Conservation (phyloP, 2,797 vertebrate species). For the Heteromormyrus szaboi region DNA sequence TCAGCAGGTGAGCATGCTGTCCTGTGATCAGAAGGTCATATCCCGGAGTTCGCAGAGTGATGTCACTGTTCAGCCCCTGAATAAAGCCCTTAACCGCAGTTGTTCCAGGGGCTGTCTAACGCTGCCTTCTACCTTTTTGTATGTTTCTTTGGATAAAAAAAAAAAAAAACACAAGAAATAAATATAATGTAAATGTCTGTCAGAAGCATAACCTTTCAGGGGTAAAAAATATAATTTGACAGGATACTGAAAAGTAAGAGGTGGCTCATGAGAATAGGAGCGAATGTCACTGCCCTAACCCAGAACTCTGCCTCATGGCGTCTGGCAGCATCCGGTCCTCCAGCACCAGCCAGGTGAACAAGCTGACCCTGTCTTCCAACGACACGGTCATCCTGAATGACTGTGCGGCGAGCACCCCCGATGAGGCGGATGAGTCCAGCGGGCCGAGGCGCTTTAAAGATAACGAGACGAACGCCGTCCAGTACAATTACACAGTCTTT, state of each 20-base stretch:
- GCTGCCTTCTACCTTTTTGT: not conserved
- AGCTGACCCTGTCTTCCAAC: constrained; percentile 76
- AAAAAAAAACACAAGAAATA: not conserved
- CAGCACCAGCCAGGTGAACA: constrained; percentile 86
- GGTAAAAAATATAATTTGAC: not conserved
- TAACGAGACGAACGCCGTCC: constrained; percentile 77
- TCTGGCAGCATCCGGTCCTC: constrained; percentile 78
- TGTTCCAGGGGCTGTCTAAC: not conserved
- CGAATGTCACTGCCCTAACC: not conserved
- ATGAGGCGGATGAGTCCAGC: constrained; percentile 48
- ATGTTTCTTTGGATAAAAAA: not conserved
- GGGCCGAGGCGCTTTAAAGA: constrained; percentile 62
- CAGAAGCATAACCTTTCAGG: not conserved
- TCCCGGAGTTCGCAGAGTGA: not conserved
- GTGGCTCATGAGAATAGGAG: not conserved
- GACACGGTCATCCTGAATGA: constrained; percentile 71
- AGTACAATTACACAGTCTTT: constrained; percentile 85
- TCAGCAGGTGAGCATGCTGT: not conserved
- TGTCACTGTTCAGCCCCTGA: not conserved
- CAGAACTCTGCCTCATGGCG: not conserved
- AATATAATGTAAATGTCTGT: not conserved
- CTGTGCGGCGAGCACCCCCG: constrained; percentile 20
- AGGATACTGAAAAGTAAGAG: not conserved
- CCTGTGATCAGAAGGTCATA: not conserved
- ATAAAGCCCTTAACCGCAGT: not conserved